Evolutionary conservation across 2,113 vertebrate genomes (phyloP).

Genomic region (Corythaeola cristata): DNA sequence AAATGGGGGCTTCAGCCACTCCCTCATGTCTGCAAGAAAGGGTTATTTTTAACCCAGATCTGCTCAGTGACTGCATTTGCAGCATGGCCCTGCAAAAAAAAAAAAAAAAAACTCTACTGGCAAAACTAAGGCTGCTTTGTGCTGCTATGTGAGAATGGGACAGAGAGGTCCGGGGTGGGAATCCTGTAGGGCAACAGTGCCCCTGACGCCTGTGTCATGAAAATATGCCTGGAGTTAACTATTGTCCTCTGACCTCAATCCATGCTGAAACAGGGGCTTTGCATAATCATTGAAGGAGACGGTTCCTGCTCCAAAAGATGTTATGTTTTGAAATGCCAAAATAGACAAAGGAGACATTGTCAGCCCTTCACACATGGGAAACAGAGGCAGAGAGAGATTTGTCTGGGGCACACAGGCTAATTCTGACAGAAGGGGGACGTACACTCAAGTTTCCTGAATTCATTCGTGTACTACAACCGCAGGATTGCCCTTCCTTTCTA

Average conservation of each 20-base stretch:
- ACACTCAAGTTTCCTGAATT: background rate
- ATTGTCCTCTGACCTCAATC: slow-evolving; percentile 41
- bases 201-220: background rate
- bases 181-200: background rate
- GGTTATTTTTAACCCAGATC: background rate
- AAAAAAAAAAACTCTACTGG: background rate
- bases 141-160: background rate
- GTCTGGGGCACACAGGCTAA: background rate
- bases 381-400: background rate
- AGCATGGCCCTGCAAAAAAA: background rate
- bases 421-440: background rate
- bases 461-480: background rate
- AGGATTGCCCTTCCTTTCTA: background rate
- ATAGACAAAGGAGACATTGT: slow-evolving; percentile 40
- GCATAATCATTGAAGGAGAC: slow-evolving; percentile 9
- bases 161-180: background rate
- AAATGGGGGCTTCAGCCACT: background rate
- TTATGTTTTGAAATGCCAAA: slow-evolving; percentile 20
- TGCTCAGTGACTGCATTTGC: background rate
- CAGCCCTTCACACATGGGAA: slow-evolving; percentile 6
- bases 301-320: background rate
- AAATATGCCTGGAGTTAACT: slow-evolving; percentile 18
- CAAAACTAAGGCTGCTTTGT: slow-evolving; percentile 22
- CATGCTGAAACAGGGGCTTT: slow-evolving; percentile 3
- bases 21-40: background rate